Percentiles rank a stretch among this genome's conserved stretches.
These are phyloP conservation scores for Sebastes vulpes DNA, from an alignment of 2,797 vertebrate species.

Conservation along the genomic window DNA sequence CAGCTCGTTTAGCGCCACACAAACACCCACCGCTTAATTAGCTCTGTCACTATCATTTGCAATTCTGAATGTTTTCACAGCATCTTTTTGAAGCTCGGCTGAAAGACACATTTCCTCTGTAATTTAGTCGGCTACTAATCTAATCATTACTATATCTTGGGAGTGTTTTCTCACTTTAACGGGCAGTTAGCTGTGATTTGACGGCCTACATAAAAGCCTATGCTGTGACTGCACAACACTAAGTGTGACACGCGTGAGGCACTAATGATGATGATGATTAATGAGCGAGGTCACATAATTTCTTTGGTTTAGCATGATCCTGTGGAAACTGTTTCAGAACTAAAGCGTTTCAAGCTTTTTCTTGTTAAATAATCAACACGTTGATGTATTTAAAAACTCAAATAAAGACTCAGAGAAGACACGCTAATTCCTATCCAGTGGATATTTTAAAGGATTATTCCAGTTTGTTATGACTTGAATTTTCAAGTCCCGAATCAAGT, in stretches of 20 bases:
- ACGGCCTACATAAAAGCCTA: slow-evolving; percentile 72
- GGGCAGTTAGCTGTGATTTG: slow-evolving; percentile 78
- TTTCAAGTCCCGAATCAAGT: background rate
- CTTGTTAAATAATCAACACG: background rate
- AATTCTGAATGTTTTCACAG: slow-evolving; percentile 72
- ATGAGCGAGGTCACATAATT: slow-evolving; percentile 62
- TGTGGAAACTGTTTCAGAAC: slow-evolving; percentile 17
- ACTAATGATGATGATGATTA: slow-evolving; percentile 73
- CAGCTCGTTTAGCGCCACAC: slow-evolving; percentile 62
- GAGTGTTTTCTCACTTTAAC: slow-evolving; percentile 77
- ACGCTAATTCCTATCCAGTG: background rate
- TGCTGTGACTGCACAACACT: slow-evolving; percentile 44
- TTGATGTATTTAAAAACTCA: background rate
- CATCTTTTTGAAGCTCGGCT: slow-evolving; percentile 69
- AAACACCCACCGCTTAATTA: slow-evolving; percentile 77
- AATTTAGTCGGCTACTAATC: slow-evolving; percentile 72
- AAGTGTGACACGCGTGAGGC: slow-evolving; percentile 61
- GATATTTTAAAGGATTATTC: background rate
- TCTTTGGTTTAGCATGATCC: slow-evolving; percentile 54
- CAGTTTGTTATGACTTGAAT: background rate
- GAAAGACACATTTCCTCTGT: slow-evolving; percentile 73
- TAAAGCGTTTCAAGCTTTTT: slow-evolving; percentile 18
- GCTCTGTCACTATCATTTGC: slow-evolving; percentile 68
- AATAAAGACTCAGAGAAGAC: background rate
- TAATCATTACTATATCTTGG: slow-evolving; percentile 74